Evolutionary conservation across 2,888 invertebrate genomes (phyloP).

Genomic region (Lasioglossum lativentre): DNA sequence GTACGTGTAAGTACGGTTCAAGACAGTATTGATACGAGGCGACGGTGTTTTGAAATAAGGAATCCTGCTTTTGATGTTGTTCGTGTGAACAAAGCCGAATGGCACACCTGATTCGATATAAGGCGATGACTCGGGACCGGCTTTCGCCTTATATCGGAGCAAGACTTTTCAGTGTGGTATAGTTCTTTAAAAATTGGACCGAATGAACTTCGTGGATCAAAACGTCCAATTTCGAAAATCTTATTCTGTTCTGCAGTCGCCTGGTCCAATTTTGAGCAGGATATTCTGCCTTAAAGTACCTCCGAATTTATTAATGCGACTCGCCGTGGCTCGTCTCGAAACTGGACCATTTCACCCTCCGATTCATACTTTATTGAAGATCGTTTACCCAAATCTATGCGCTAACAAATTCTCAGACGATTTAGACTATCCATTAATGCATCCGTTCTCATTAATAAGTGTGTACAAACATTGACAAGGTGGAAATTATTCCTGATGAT

Average conservation of each 20-base stretch:
- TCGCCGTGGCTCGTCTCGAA: background rate
- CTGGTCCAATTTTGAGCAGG: background rate
- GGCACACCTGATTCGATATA: background rate
- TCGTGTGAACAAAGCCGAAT: no score
- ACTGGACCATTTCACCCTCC: background rate
- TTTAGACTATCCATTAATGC: background rate
- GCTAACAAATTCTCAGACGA: background rate
- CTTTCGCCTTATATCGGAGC: no score
- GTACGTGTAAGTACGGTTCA: no score
- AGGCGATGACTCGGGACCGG: no score
- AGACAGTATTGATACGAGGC: no score
- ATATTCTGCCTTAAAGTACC: background rate
- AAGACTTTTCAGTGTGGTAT: no score
- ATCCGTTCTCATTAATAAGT: background rate
- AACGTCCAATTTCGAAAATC: background rate
- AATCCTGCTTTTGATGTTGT: no score
- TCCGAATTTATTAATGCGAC: background rate
- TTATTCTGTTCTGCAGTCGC: background rate
- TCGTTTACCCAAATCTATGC: background rate
- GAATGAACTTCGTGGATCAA: no score
- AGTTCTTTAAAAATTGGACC: no score
- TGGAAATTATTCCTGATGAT: background rate
- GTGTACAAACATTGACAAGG: constrained; percentile 3
- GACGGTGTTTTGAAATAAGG: no score
- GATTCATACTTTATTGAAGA: constrained; percentile 1